Conservation (phyloP, 2,888 invertebrate species). For the Callosobruchus maculatus region DNA sequence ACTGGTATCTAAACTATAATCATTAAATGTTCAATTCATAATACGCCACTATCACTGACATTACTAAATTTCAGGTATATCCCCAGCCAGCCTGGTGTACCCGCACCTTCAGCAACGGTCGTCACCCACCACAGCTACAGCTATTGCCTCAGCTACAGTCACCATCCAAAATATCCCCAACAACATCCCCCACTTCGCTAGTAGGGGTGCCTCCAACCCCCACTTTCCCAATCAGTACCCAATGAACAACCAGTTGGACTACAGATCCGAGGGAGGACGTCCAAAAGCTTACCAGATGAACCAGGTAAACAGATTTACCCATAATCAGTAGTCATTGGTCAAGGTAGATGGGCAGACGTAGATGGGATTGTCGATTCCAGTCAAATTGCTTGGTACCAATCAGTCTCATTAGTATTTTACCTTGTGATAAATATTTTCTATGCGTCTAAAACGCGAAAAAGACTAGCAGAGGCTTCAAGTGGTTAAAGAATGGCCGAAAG, state of each 20-base stretch:
- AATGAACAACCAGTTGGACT: constrained; percentile 41
- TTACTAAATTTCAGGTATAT: constrained; percentile 1
- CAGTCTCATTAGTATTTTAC: no score
- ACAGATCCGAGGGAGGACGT: constrained; percentile 34
- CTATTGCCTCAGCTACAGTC: constrained; percentile 56
- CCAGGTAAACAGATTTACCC: not conserved
- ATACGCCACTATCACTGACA: no score
- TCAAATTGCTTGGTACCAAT: no score
- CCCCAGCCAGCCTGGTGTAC: constrained; percentile 50
- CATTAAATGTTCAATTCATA: no score
- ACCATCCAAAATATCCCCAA: constrained; percentile 57
- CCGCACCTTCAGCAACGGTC: constrained; percentile 58
- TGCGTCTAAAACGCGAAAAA: no score
- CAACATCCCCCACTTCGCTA: constrained; percentile 56
- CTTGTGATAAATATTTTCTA: no score
- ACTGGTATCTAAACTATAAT: no score
- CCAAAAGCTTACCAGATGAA: constrained; percentile 40
- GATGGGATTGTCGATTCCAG: no score
- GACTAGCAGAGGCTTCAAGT: no score
- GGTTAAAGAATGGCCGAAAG: no score
- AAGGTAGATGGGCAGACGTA: no score
- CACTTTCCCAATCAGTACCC: constrained; percentile 46
- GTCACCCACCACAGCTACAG: constrained; percentile 66
- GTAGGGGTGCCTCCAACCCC: constrained; percentile 51
- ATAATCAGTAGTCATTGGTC: no score